phyloP scores from a whole-genome alignment of 2,113 vertebrate species.

The Cyanoramphus novaezelandiae region DNA sequence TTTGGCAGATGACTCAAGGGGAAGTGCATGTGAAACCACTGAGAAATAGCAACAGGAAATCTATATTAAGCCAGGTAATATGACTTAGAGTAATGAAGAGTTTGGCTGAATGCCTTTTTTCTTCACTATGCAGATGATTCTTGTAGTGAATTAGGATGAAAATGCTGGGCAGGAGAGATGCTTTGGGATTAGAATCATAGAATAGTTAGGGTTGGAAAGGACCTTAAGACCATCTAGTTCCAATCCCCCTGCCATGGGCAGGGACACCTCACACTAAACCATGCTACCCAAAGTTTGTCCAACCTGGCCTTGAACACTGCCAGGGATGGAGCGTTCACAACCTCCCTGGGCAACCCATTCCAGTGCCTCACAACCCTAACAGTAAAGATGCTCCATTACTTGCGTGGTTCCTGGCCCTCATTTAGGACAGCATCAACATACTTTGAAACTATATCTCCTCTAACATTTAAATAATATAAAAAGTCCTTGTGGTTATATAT shows the following conservation, averaged over 20 bases:
- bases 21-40: slow-evolving; percentile 7
- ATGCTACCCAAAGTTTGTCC: too few relatives aligned
- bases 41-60: slow-evolving; percentile 19
- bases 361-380: too few relatives aligned
- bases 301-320: too few relatives aligned
- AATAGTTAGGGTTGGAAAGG: too few relatives aligned
- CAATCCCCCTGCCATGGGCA: too few relatives aligned
- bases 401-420: slow-evolving; percentile 9
- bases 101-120: not conserved
- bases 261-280: too few relatives aligned
- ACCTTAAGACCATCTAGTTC: too few relatives aligned
- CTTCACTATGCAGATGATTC: not conserved
- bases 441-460: not conserved
- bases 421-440: slow-evolving; percentile 28
- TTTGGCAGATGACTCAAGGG: slow-evolving; percentile 18
- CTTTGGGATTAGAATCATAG: too few relatives aligned
- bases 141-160: slow-evolving; percentile 15
- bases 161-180: not conserved
- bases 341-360: too few relatives aligned
- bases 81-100: not conserved
- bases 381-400: not conserved
- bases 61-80: not conserved
- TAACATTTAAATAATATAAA: slow-evolving; percentile 22
- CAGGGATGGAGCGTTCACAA: too few relatives aligned
- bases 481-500: not conserved